Evolutionary conservation across 2,113 vertebrate species (phyloP).

Genomic region (Antidorcas marsupialis): DNA sequence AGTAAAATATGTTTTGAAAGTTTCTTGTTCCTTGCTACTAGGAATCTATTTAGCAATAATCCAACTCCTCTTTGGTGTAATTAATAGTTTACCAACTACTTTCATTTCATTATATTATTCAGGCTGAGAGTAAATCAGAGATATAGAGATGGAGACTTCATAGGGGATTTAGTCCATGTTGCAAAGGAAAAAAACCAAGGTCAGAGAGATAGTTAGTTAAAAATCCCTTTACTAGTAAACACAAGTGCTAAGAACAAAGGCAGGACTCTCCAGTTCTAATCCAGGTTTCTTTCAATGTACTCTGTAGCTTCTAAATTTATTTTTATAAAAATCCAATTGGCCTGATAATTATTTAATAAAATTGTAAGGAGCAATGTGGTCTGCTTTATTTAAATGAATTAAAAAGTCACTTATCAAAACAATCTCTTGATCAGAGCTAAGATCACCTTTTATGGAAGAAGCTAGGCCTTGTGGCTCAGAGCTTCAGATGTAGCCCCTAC

Average conservation of each 20-base stretch:
- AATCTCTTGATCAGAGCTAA: not conserved
- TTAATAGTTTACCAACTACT: not conserved
- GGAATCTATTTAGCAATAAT: not conserved
- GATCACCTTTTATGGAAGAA: not conserved
- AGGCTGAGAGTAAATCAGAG: not conserved
- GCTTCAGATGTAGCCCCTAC: not conserved
- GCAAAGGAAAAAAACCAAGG: not conserved
- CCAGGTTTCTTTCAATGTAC: not conserved
- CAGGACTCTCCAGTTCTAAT: not conserved
- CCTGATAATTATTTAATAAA: not conserved
- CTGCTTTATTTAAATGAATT: not conserved
- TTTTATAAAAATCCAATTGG: not conserved
- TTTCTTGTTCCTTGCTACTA: not conserved
- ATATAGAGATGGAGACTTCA: not conserved
- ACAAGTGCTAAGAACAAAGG: not conserved
- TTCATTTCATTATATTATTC: not conserved
- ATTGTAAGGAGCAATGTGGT: not conserved
- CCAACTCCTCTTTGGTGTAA: not conserved
- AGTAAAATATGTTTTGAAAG: not conserved
- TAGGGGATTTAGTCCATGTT: not conserved
- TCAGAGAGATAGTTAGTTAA: not conserved
- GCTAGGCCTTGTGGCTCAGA: not conserved
- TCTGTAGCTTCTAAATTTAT: not conserved
- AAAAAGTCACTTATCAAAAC: not conserved
- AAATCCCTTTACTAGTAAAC: not conserved